Evolutionary conservation across 2,797 vertebrate species (phyloP).

Genomic region (Percopsis omiscomaycus): DNA sequence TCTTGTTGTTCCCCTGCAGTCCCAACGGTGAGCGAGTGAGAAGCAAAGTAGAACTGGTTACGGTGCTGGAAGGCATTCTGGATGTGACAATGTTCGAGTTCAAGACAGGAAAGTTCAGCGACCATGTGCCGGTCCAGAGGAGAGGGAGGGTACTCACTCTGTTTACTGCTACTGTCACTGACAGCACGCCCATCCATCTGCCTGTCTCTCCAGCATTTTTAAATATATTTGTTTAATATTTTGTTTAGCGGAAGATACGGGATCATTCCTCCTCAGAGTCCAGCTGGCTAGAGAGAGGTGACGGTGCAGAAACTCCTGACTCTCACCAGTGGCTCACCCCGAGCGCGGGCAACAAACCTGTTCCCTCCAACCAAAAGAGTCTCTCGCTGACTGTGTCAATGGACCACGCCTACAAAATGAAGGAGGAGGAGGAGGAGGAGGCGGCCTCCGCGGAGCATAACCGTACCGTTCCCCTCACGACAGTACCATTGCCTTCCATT

Average conservation of each 20-base stretch:
- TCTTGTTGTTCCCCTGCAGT: conserved; percentile 58
- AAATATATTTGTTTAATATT: not conserved
- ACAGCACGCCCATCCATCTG: not conserved
- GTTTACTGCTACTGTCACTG: not conserved
- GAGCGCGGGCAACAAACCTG: conserved; percentile 27
- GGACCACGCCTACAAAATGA: conserved; percentile 5
- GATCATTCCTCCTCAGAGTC: conserved; percentile 72
- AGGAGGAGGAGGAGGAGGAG: too few species aligned
- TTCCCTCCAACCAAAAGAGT: conserved; percentile 5
- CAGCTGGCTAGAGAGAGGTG: conserved; percentile 64
- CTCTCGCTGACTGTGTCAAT: conserved; percentile 6
- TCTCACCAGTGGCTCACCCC: conserved; percentile 57
- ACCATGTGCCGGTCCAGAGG: conserved; percentile 20
- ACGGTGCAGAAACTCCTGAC: conserved; percentile 64
- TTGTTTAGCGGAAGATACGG: conserved; percentile 53
- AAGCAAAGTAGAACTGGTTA: conserved; percentile 84
- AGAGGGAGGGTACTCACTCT: conserved; percentile 60
- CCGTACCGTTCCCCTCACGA: too few species aligned
- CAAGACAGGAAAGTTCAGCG: conserved; percentile 75
- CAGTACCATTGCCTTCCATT: conserved; percentile 45
- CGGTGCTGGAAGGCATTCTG: conserved; percentile 69
- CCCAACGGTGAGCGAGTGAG: conserved; percentile 82
- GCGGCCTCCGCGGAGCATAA: too few species aligned
- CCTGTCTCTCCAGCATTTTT: not conserved
- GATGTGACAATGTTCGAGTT: conserved; percentile 84